Evolutionary conservation across 64 coral and sea anemone genomes (phyloP), one percentile per base, ranked within the genome.

Genomic region (Stichodactyla helianthus): DNA sequence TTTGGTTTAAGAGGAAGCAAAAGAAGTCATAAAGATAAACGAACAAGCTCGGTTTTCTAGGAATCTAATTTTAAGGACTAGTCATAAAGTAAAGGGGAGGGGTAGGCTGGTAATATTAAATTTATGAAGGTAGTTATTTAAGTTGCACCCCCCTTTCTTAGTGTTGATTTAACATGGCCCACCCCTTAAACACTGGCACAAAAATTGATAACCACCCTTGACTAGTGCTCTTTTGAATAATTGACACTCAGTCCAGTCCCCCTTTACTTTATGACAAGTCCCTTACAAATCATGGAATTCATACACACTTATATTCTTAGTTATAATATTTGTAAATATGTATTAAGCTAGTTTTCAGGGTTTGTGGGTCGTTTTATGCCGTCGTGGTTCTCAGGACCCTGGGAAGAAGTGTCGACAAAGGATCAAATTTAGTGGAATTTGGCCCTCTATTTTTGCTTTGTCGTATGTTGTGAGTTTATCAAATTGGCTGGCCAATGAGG

Each of bases 1-100:
- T 96, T 96, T 79, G 94, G 94, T 26, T 90, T 96, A 83, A 85
- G 91, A 77, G 94, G 94, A 35, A 89, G 86, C 15, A 92, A 90
- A 87, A 92, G 64, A 65, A 91, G 74, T 15, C 89, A 89, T 14
- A 95, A 93, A 82, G 94, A 96, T 35, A 96, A 96, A n/a, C 85
- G 94, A 6, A 77, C 79, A 18, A 96, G 94, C 52, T 96, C 94
- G 18, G 27, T 96, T 0, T 96, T 93, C 89, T 96, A 88, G 60
- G 13, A 59, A 51, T 51, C 52, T 82, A 22, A 87, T 50, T 11
- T 71, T 17, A 35, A 86, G 22, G 35, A 44, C 35, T 44, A 3
- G 35, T 44, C 35, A 44, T 44, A 44, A 44, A 44, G 35, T 44
- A 44, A 44, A 44, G 35, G 35, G 35, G 35, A 44, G 1, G 35